Evolutionary conservation across 2,888 invertebrate species (phyloP).

Genomic region (Temnothorax ravouxi): DNA sequence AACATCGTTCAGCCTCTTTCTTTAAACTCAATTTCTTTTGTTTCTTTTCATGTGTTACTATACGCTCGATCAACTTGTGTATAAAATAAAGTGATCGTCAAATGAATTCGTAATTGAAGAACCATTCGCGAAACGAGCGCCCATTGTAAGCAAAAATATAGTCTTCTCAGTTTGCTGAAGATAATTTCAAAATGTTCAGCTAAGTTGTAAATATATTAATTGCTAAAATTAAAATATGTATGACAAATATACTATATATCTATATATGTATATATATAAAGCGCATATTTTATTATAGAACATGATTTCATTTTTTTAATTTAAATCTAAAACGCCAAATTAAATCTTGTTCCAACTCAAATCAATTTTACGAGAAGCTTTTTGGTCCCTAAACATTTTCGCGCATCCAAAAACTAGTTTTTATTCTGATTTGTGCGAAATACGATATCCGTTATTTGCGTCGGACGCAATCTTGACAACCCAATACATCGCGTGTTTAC

Average conservation of each 20-base stretch:
- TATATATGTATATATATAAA: no score
- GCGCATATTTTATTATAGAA: background rate
- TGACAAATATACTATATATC: background rate
- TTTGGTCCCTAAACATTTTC: slow-evolving; percentile 4
- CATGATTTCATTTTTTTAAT: background rate
- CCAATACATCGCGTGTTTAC: slow-evolving; percentile 48
- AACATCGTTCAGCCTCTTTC: slow-evolving; percentile 34
- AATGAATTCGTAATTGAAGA: slow-evolving; percentile 38
- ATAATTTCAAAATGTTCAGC: background rate
- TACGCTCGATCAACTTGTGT: slow-evolving; percentile 19
- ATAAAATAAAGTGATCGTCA: slow-evolving; percentile 20
- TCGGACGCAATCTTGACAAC: slow-evolving; percentile 42
- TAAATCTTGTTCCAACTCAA: background rate
- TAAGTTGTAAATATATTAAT: background rate
- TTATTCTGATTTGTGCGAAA: slow-evolving; percentile 33
- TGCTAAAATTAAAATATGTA: background rate
- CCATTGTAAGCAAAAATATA: slow-evolving; percentile 9
- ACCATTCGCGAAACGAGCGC: background rate
- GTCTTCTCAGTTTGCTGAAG: background rate
- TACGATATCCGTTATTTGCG: slow-evolving; percentile 46
- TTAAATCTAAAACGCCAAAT: background rate
- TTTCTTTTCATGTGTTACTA: slow-evolving; percentile 27
- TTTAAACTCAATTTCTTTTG: slow-evolving; percentile 52
- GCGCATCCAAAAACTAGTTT: slow-evolving; percentile 22
- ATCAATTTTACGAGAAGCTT: background rate